A percentile compares a stretch with the other conserved stretches of the same genome.
These are phyloP conservation scores for Sapayoa aenigma DNA, from an alignment of 2,113 vertebrate species.

Conservation along the genomic window DNA sequence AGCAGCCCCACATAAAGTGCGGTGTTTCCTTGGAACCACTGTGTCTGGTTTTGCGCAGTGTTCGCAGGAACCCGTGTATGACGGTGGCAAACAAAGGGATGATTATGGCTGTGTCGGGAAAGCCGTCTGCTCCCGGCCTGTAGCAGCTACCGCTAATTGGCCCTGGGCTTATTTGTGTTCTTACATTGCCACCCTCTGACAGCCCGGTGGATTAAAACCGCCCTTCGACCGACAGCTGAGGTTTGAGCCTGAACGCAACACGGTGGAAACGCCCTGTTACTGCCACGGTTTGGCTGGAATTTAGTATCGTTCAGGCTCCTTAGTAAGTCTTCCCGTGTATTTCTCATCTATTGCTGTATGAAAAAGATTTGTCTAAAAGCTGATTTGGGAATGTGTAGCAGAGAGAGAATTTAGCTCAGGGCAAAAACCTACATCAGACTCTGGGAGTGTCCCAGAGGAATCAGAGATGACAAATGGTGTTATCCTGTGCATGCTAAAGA, in stretches of 20 bases:
- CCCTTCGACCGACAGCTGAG: rapidly evolving
- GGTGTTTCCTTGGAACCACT: background rate
- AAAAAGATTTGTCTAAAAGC: background rate
- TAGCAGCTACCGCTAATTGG: background rate
- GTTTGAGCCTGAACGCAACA: background rate
- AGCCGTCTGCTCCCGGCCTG: background rate
- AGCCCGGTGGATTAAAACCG: background rate
- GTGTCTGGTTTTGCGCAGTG: background rate
- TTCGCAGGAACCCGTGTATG: background rate
- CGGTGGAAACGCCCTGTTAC: background rate
- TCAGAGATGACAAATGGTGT: background rate
- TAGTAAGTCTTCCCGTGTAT: background rate
- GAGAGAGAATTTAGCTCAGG: background rate
- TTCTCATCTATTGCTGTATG: background rate
- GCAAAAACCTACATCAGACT: background rate
- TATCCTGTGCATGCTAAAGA: background rate
- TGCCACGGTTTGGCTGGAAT: background rate
- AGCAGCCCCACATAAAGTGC: background rate
- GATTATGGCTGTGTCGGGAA: background rate
- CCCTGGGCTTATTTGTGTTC: background rate
- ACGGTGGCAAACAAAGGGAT: background rate
- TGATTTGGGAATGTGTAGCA: background rate
- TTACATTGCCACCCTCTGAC: slow-evolving; percentile 65
- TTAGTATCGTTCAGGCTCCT: background rate
- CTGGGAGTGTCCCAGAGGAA: background rate